These are phyloP conservation scores for Pristionchus exspectatus DNA, from an alignment of 2,888 invertebrate genomes.

Conservation along the genomic window DNA sequence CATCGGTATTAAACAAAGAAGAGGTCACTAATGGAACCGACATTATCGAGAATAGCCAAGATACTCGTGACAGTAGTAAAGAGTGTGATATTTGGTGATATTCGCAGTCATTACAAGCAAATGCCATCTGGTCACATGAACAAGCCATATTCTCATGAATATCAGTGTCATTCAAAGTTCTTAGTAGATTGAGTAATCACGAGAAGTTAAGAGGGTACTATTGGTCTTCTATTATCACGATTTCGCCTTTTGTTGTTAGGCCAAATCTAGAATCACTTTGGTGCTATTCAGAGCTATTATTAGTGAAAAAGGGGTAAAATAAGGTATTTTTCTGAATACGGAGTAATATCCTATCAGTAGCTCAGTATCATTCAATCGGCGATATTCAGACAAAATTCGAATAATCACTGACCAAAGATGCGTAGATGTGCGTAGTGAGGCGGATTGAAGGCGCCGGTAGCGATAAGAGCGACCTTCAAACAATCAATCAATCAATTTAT, in stretches of 20 bases:
- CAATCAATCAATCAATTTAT: too few relatives aligned
- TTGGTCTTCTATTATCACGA: neutral
- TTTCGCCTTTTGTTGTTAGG: neutral
- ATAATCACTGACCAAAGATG: conserved; percentile 32
- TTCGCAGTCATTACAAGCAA: too few relatives aligned
- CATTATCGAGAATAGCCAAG: neutral
- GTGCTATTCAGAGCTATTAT: too few relatives aligned
- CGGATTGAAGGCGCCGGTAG: conserved; percentile 45
- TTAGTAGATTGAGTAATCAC: neutral
- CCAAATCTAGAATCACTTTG: neutral
- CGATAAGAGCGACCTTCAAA: conserved; percentile 7
- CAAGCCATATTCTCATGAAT: too few relatives aligned
- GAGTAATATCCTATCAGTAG: neutral
- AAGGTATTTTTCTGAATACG: too few relatives aligned
- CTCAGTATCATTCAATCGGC: neutral
- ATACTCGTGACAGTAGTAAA: too few relatives aligned
- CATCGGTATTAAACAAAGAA: neutral
- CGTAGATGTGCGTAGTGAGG: conserved; percentile 47
- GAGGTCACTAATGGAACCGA: neutral
- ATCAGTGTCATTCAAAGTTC: too few relatives aligned
- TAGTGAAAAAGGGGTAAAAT: too few relatives aligned
- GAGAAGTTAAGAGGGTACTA: neutral
- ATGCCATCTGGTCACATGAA: too few relatives aligned
- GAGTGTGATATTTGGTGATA: too few relatives aligned
- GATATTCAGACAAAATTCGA: neutral